Evolutionary conservation across 2,797 vertebrate genomes (phyloP).

Genomic region (Telmatherina bonti): DNA sequence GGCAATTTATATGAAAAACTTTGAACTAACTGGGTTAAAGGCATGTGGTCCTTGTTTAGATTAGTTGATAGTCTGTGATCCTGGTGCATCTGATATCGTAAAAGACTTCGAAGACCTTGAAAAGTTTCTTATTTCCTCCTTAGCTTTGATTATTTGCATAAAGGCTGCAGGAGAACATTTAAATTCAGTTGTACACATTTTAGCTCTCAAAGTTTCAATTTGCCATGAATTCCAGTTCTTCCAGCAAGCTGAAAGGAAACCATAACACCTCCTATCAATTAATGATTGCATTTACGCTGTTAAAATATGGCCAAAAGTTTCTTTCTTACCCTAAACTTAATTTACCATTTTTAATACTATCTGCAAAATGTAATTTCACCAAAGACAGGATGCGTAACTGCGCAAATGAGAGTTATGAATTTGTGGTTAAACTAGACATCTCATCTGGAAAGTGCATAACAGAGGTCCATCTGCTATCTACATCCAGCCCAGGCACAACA

Average conservation of each 20-base stretch:
- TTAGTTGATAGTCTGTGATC: slow-evolving; percentile 51
- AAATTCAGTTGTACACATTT: slow-evolving; percentile 25
- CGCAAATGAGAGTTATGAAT: slow-evolving; percentile 44
- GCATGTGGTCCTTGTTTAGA: slow-evolving; percentile 53
- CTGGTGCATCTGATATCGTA: slow-evolving; percentile 53
- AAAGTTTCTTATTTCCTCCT: slow-evolving; percentile 43
- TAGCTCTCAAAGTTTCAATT: slow-evolving; percentile 7
- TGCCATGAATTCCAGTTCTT: slow-evolving; percentile 8
- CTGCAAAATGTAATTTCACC: slow-evolving; percentile 29
- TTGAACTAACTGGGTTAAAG: slow-evolving; percentile 18
- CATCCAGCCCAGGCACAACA: slow-evolving; percentile 68
- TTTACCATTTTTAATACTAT: slow-evolving; percentile 26
- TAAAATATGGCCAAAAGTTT: neutral
- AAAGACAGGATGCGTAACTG: slow-evolving; percentile 19
- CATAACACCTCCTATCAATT: slow-evolving; percentile 11
- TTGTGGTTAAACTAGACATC: slow-evolving; percentile 47
- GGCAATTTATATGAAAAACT: slow-evolving; percentile 27
- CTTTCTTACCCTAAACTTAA: neutral
- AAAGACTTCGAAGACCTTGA: slow-evolving; percentile 31
- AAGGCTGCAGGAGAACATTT: slow-evolving; percentile 42
- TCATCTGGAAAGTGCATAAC: slow-evolving; percentile 77
- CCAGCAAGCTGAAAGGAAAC: slow-evolving; percentile 20
- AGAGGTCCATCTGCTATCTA: slow-evolving; percentile 74
- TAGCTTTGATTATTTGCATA: slow-evolving; percentile 40
- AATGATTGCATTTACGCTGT: neutral